Base-by-base conservation (phyloP, 1,140 invertebrate genomes). In the Acromyrmex charruanus region DNA sequence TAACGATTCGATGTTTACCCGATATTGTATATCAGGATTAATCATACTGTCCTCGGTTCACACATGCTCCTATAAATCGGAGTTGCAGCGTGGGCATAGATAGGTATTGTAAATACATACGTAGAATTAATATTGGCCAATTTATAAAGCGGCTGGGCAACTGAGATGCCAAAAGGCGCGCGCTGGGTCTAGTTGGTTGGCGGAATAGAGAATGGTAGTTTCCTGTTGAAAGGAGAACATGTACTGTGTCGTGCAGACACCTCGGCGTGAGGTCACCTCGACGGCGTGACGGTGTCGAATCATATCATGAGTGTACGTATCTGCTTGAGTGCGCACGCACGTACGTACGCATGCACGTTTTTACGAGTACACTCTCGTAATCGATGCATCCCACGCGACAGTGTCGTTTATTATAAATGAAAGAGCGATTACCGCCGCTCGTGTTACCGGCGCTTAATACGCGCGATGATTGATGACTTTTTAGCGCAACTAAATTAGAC, bases 161-260 rank as follows among this genome's bases (percentile, higher is more conserved):
- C 12, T 31, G 39, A 63, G 71, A 85, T 65, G 84, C 55, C 80
- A 80, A 86, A 66, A 66, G 25, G 74, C 63, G 18, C 51, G 21
- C 53, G 25, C 74, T 66, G 39, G 44, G 86, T 77, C 80, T 77
- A 68, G 81, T 88, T 25, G 79, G 25, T 89, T 49, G 85, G 58
- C 87, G 87, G 92, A 84, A 74, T 84, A 74, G 80, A 92, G 80
- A 91, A 91, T 82, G 81, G 87, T 93, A 74, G 87, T 93, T 93
- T 92, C 91, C 92, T 93, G 91, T 93, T 93, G 92, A 93, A 93
- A 93, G 92, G 92, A 84, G 88, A 92, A 92, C 91, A 75, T 80
- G 80, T 79, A 82, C 65, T 86, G 91, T 86, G 91, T 87, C 86
- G 86, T 66, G 63, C 39, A 69, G 82, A 89, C 82, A 90, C 86